Base-by-base conservation (phyloP, 2,888 invertebrate species). In the Dolichomitus sp. region DNA sequence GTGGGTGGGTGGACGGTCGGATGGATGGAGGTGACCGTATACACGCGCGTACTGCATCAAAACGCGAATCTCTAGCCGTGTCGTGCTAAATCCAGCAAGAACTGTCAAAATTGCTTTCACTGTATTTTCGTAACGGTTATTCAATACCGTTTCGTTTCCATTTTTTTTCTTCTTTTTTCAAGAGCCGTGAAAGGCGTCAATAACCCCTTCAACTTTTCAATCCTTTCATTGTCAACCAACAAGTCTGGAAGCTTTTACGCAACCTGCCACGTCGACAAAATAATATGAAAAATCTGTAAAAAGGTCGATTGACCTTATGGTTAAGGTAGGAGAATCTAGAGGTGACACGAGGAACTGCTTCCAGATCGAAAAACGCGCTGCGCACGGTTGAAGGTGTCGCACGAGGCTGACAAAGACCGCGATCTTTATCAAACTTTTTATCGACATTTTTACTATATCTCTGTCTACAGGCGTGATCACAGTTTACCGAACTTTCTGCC, bases 361-460 rank as follows among this genome's bases (percentile, higher is more conserved):
- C 27, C 63, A 50, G 73, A 70, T 70, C 12, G 23, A 27, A 76
- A 72, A 78, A 9, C 37, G 33, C 33, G n/a, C n/a, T 9, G 19
- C 50, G 23, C 30, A 17, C 65, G 23, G 40, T 45, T 33, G 14
- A 19, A 59, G 57, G 65, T 66, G 27, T 57, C 40, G 17, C 12
- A 48, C 66, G 54, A 27, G 57, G 57, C 48, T 66, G 19, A 45
- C 48, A 66, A 66, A 57, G 54, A 72, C 65, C 42, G 40, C 48
- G 66, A 59, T 74, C 40, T 79, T 66, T 73, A 79, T 79, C 52
- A 30, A 79, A 72, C 70, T 66, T 66, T 70, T 77, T 68, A 65
- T 45, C 70, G 48, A 30, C 40, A 27, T 54, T 27, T 17, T 27
- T 14, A 11, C 54, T 63, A 11, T 27, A 68, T 68, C 33, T 68